These are phyloP conservation scores for Ophioninae sp. DNA, from an alignment of 2,888 invertebrate species.

Conservation along the genomic window DNA sequence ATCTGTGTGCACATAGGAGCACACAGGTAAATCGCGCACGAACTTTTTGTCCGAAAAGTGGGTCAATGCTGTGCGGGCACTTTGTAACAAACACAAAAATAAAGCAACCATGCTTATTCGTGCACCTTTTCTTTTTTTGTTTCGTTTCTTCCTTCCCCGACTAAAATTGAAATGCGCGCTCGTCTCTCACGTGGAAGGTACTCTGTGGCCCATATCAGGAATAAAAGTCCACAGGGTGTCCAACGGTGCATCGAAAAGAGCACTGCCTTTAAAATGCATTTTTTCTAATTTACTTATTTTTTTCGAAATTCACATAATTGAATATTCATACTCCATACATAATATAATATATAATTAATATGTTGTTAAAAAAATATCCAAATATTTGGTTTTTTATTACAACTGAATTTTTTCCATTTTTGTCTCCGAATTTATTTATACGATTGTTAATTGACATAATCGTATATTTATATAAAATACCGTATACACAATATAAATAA, in stretches of 20 bases:
- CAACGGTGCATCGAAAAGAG: background rate
- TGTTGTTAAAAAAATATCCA: too few relatives aligned
- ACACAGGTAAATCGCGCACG: constrained; percentile 5
- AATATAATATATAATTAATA: too few relatives aligned
- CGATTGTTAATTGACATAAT: too few relatives aligned
- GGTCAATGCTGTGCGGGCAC: constrained; percentile 47
- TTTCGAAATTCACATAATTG: too few relatives aligned
- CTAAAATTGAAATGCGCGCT: background rate
- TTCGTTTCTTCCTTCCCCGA: background rate
- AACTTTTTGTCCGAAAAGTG: constrained; percentile 37
- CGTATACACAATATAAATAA: too few relatives aligned
- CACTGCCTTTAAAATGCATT: too few relatives aligned
- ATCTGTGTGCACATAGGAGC: background rate
- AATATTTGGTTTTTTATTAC: too few relatives aligned
- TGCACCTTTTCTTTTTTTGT: background rate
- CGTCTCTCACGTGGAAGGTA: background rate
- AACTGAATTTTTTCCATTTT: too few relatives aligned
- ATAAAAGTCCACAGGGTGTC: background rate
- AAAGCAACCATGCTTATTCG: constrained; percentile 3
- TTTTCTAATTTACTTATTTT: too few relatives aligned
- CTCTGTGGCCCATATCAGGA: background rate
- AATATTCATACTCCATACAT: too few relatives aligned
- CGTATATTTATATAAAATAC: too few relatives aligned
- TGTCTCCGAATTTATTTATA: too few relatives aligned
- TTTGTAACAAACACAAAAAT: constrained; percentile 26